A percentile compares a stretch with the other conserved stretches of the same genome.
phyloP scores from a whole-genome alignment of 2,797 vertebrate genomes.

The Gastrophryne carolinensis region DNA sequence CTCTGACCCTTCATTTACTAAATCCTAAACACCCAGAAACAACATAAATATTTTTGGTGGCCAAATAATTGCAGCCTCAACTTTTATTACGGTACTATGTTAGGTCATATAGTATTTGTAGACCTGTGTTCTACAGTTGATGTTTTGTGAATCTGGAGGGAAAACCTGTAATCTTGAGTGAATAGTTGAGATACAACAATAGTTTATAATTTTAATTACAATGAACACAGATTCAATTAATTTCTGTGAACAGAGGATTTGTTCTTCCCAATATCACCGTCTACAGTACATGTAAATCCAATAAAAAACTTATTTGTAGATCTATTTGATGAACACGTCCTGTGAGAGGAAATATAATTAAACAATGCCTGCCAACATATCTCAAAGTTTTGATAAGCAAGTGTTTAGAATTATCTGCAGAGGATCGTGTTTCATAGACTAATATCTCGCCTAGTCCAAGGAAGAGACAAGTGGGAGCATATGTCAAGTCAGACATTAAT shows the following conservation, averaged over 20 bases:
- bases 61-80: no score
- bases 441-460: neutral
- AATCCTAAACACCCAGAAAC: no score
- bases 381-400: neutral
- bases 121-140: no score
- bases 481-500: conserved; percentile 19
- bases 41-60: no score
- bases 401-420: neutral
- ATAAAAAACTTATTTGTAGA: neutral
- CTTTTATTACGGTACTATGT: no score
- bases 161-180: neutral
- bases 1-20: no score
- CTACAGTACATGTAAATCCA: neutral
- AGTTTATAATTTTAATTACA: neutral
- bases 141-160: neutral
- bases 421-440: neutral
- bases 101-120: no score
- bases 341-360: conserved; percentile 5
- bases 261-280: neutral
- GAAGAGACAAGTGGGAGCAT: conserved; percentile 11
- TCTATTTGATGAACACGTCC: neutral
- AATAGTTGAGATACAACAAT: neutral
- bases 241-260: neutral
- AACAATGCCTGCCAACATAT: neutral
- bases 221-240: neutral